Conservation (phyloP, 1,140 invertebrate genomes). For the Elysia chlorotica region DNA sequence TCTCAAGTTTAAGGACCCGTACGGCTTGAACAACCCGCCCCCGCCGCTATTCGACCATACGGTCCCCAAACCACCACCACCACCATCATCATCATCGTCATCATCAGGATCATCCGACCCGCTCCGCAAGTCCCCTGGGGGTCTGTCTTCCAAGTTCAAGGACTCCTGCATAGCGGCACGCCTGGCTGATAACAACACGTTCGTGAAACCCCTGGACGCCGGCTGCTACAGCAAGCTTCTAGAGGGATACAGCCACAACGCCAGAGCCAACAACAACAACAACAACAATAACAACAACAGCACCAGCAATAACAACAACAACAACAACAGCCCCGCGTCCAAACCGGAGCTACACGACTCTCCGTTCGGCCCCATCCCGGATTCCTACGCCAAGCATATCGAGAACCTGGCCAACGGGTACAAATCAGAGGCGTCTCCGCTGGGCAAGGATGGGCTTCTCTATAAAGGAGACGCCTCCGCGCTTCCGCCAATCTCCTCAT, state of each 20-base stretch:
- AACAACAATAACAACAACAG: slow-evolving; percentile 4
- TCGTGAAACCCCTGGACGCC: slow-evolving; percentile 2
- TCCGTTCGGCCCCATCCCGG: background rate
- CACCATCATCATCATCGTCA: background rate
- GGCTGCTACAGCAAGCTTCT: slow-evolving; percentile 15
- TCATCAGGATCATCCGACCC: background rate
- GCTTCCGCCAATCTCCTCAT: no score
- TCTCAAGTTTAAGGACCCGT: background rate
- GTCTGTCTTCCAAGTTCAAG: background rate
- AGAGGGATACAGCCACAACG: slow-evolving; percentile 7
- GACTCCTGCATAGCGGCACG: slow-evolving; percentile 1
- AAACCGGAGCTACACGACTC: background rate
- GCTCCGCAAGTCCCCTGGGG: background rate
- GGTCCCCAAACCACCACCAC: background rate
- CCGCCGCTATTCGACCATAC: background rate
- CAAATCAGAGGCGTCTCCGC: background rate
- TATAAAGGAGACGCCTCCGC: background rate
- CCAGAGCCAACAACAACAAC: slow-evolving; percentile 2
- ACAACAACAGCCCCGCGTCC: slow-evolving; percentile 1
- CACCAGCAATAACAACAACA: slow-evolving; percentile 10
- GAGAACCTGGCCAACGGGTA: slow-evolving; percentile 9
- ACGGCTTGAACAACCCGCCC: background rate
- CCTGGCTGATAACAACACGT: background rate
- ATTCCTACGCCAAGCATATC: slow-evolving; percentile 15
- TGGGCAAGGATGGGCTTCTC: background rate